These are phyloP conservation scores for Lasioglossum leucozonium DNA, from an alignment of 2,888 invertebrate species.

Conservation along the genomic window DNA sequence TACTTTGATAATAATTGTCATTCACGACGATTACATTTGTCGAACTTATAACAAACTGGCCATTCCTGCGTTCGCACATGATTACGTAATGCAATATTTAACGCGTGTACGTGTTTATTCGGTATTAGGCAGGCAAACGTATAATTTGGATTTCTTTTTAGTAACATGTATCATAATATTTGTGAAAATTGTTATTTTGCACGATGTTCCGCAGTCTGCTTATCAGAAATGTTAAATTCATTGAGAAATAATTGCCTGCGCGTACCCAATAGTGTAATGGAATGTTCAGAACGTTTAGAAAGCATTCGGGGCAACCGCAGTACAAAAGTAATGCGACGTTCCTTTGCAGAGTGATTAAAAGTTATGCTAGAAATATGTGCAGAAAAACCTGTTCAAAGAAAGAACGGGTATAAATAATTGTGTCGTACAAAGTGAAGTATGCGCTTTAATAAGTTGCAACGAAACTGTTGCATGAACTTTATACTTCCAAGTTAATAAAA, in stretches of 20 bases:
- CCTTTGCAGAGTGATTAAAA: background rate
- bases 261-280: too few species aligned
- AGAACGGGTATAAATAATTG: background rate
- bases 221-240: too few species aligned
- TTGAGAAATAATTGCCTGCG: too few species aligned
- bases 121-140: background rate
- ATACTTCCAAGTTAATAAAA: background rate
- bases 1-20: slow-evolving; percentile 10
- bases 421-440: background rate
- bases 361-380: background rate
- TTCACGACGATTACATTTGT: background rate
- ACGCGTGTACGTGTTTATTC: background rate
- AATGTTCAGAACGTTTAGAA: too few species aligned
- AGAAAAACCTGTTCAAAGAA: background rate
- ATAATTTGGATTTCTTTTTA: background rate
- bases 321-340: too few species aligned
- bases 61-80: too few species aligned
- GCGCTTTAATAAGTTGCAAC: background rate
- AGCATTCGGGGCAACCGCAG: too few species aligned
- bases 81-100: background rate
- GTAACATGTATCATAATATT: background rate
- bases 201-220: too few species aligned
- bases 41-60: background rate
- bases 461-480: background rate
- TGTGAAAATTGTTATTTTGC: too few species aligned